Conservation (phyloP, 2,888 invertebrate genomes). For the Empis livida region DNA sequence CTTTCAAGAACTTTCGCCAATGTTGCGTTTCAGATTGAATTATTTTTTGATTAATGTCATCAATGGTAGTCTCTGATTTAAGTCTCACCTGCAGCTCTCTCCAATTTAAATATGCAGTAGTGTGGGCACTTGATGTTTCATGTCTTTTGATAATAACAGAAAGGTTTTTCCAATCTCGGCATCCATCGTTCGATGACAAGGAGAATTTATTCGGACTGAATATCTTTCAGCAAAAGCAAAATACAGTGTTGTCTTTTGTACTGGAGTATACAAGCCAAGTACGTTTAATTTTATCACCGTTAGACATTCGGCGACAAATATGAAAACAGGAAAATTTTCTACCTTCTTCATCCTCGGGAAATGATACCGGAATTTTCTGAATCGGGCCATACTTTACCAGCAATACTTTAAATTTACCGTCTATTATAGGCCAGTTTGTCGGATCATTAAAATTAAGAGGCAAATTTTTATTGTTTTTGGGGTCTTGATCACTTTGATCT, state of each 20-base stretch:
- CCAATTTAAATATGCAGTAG: not conserved
- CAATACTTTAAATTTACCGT: not conserved
- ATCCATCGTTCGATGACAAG: not conserved
- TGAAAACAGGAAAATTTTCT: not conserved
- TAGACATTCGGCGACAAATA: not conserved
- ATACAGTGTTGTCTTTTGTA: not conserved
- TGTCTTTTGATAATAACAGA: not conserved
- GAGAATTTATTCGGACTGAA: not conserved
- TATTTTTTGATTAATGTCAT: not conserved
- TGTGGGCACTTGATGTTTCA: not conserved
- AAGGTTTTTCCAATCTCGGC: not conserved
- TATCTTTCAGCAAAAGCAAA: not conserved
- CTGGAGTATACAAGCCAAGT: not conserved
- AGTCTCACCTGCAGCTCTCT: not conserved
- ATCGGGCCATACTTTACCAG: not conserved
- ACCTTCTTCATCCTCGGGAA: not conserved
- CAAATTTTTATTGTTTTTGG: not conserved
- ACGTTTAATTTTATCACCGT: not conserved
- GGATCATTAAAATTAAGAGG: not conserved
- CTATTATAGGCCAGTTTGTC: not conserved
- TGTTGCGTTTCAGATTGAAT: not conserved
- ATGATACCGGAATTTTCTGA: not conserved
- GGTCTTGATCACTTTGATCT: not conserved
- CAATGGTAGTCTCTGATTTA: not conserved
- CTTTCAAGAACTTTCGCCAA: not conserved